Evolutionary conservation across 1,140 invertebrate species (phyloP).

Genomic region (Atta texana): DNA sequence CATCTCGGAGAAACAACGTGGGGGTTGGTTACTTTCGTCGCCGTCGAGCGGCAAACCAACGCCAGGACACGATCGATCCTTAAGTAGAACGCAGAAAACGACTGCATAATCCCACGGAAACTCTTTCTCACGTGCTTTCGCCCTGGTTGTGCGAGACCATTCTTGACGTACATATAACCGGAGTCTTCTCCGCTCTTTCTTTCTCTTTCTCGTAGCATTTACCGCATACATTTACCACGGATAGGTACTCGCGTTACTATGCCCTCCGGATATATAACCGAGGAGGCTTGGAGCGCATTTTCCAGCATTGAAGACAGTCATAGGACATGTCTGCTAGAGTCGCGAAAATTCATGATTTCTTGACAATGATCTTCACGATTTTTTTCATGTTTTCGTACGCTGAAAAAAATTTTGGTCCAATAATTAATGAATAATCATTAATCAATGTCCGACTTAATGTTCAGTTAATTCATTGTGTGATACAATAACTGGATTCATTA

Average conservation of each 20-base stretch:
- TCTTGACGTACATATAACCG: neutral
- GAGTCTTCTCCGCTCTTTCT: conserved; percentile 12
- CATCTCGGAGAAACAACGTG: conserved; percentile 12
- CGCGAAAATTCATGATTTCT: conserved; percentile 26
- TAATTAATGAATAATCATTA: too few species aligned
- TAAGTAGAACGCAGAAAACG: conserved; percentile 26
- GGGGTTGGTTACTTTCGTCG: conserved; percentile 24
- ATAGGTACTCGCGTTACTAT: conserved; percentile 72
- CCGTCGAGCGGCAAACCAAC: conserved; percentile 27
- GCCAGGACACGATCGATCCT: conserved; percentile 58
- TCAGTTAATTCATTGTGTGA: too few species aligned
- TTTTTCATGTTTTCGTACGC: neutral
- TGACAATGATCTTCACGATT: neutral
- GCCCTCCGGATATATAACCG: conserved; percentile 59
- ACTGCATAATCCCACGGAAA: conserved; percentile 64
- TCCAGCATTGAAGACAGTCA: conserved; percentile 31
- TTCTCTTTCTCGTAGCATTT: conserved; percentile 52
- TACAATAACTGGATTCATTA: too few species aligned
- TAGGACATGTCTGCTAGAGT: conserved; percentile 18
- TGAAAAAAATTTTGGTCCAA: too few species aligned
- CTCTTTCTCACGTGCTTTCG: conserved; percentile 64
- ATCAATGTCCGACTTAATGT: too few species aligned
- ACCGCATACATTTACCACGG: conserved; percentile 63
- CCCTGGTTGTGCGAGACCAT: neutral
- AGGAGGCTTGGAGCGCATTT: conserved; percentile 60